These are phyloP conservation scores for Lampris incognitus DNA, from an alignment of 2,113 vertebrate species.

Conservation along the genomic window DNA sequence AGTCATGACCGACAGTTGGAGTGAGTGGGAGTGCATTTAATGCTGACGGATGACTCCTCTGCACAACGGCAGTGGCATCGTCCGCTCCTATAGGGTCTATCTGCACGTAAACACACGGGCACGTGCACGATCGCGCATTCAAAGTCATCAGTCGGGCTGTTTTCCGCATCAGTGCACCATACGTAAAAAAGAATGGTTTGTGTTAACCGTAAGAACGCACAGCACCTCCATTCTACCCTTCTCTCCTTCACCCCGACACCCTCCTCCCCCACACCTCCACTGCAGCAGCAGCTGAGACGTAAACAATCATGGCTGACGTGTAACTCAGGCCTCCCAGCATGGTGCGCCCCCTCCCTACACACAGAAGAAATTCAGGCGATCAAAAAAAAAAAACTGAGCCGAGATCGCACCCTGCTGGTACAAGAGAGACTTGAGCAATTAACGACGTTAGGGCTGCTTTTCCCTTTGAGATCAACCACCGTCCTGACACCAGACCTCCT, in stretches of 20 bases:
- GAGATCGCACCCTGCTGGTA: neutral
- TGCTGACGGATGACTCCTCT: too few species aligned
- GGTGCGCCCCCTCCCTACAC: constrained; percentile 36
- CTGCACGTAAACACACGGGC: too few species aligned
- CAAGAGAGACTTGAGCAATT: too few species aligned
- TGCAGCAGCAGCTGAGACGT: constrained; percentile 65
- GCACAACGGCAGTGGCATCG: too few species aligned
- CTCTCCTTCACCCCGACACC: neutral
- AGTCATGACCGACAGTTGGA: neutral
- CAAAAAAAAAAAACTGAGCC: neutral
- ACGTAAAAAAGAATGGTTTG: constrained; percentile 26
- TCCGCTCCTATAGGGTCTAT: too few species aligned
- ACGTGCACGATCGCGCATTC: too few species aligned
- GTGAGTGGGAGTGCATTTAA: too few species aligned
- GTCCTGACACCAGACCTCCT: too few species aligned
- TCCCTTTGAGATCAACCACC: too few species aligned
- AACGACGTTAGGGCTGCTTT: too few species aligned
- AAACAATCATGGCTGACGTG: constrained; percentile 71
- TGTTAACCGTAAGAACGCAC: constrained; percentile 31
- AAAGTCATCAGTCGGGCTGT: neutral
- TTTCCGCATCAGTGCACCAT: constrained; percentile 5
- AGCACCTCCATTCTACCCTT: constrained; percentile 11
- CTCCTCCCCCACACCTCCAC: constrained; percentile 22
- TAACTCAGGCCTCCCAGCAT: constrained; percentile 47
- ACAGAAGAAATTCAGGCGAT: constrained; percentile 1